Percentiles rank a stretch among this genome's conserved stretches.
phyloP scores from a whole-genome alignment of 2,888 invertebrate genomes.

The Notocelia uddmanniana region DNA sequence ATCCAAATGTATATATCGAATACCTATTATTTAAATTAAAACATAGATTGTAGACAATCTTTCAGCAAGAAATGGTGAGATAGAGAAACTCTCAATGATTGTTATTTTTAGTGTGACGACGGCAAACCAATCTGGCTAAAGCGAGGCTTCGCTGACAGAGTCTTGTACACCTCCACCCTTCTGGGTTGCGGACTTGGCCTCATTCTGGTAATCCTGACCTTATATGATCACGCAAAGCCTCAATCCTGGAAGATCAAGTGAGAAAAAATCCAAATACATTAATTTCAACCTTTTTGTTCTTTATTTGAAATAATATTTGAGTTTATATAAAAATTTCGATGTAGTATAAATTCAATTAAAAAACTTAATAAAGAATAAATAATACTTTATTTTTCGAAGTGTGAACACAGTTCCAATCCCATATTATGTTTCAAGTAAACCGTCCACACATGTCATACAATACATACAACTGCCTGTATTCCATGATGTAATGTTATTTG shows the following conservation, averaged over 20 bases:
- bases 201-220: constrained; percentile 45
- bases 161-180: constrained; percentile 59
- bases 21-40: no score
- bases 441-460: neutral
- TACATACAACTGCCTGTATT: no score
- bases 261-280: constrained; percentile 28
- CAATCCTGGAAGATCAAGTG: constrained; percentile 54
- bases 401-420: neutral
- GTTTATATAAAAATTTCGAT: neutral
- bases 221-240: constrained; percentile 59
- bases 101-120: constrained; percentile 60
- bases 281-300: constrained; percentile 33
- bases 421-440: neutral
- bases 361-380: constrained; percentile 39
- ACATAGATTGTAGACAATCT: neutral
- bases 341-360: constrained; percentile 14
- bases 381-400: constrained; percentile 30
- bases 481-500: no score
- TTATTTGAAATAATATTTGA: neutral
- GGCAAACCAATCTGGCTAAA: constrained; percentile 68
- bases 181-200: constrained; percentile 53
- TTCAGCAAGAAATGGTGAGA: neutral
- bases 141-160: constrained; percentile 62
- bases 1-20: no score
- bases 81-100: neutral